Evolutionary conservation across 2,888 invertebrate genomes (phyloP), one percentile per base, ranked within the genome.

Genomic region (Sialis lutaria): DNA sequence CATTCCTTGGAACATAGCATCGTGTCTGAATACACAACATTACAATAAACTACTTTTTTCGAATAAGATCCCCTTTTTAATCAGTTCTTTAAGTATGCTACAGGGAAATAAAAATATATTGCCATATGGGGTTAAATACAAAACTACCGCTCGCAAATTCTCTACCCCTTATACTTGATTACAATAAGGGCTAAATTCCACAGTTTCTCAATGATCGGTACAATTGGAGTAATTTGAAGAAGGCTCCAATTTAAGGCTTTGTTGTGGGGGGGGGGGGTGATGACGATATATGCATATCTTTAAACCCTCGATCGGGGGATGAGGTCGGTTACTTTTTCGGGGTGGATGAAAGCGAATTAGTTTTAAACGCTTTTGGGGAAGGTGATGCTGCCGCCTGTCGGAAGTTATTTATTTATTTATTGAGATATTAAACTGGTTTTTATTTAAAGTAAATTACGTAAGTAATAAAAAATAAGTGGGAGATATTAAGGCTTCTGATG

Each of bases 91-190:
- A 64, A 64, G 64, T 64, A 64, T 63, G 61, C 64, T 62, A 64
- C 58, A 57, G 64, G 64, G 64, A 64, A 64, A 64, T 64, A 64
- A 64, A 64, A 64, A 64, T 64, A 64, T 63, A 63, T 62, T 59
- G 60, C 62, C 62, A 55, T 34, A 52, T 56, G 54, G 57, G 56
- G 56, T 55, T 47, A 37, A 45, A 45, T 32, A 10, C 31, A 42
- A 7, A 30, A 31, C 10, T 35, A 35, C 35, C 10, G 35, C 35
- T 35, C 2, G 4, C 2, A n/a, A 35, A 35, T 10, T 4, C 4
- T 2, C 4, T 10, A 4, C 10, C 40, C 40, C 40, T 22, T 40
- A 40, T 40, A 22, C 22, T 22, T 8, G 39, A 39, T 12, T 22
- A 4, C 4, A 22, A 22, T 22, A 22, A 22, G 22, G 22, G 22